Evolutionary conservation across 2,888 invertebrate genomes (phyloP).

Genomic region (Tenthredo scrophulariae): DNA sequence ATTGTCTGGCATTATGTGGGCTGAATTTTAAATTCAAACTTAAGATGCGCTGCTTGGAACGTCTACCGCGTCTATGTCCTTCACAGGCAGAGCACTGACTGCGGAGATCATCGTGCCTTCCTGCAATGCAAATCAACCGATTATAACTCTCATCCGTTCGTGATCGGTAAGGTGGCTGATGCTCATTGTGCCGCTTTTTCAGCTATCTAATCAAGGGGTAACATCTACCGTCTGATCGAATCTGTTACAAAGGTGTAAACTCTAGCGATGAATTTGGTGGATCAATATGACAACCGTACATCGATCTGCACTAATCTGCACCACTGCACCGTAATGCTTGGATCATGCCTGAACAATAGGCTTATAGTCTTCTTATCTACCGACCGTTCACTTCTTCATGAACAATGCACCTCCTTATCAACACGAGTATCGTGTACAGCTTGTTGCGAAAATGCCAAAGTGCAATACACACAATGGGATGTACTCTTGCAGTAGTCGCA

Average conservation of each 20-base stretch:
- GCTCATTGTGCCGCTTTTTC: background rate
- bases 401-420: background rate
- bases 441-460: background rate
- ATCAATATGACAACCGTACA: background rate
- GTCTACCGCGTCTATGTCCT: constrained; percentile 18
- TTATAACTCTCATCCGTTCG: constrained; percentile 21
- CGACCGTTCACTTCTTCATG: background rate
- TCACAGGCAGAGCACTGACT: constrained; percentile 25
- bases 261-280: background rate
- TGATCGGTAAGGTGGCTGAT: background rate
- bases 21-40: constrained; percentile 24
- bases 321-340: background rate
- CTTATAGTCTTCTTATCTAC: background rate
- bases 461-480: background rate
- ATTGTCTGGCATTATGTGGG: constrained; percentile 1
- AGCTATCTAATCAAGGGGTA: background rate
- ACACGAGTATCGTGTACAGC: background rate
- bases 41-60: background rate
- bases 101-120: constrained; percentile 14
- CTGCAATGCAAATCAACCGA: constrained; percentile 7
- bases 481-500: background rate
- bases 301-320: background rate
- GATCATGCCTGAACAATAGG: constrained; percentile 10
- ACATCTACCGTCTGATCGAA: background rate
- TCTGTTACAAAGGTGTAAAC: background rate